A percentile compares a stretch with the other conserved stretches of the same genome.
Conservation (phyloP, 30 jellyfish, hydroid and myxozoan genomes). For the Mastigias papua region DNA sequence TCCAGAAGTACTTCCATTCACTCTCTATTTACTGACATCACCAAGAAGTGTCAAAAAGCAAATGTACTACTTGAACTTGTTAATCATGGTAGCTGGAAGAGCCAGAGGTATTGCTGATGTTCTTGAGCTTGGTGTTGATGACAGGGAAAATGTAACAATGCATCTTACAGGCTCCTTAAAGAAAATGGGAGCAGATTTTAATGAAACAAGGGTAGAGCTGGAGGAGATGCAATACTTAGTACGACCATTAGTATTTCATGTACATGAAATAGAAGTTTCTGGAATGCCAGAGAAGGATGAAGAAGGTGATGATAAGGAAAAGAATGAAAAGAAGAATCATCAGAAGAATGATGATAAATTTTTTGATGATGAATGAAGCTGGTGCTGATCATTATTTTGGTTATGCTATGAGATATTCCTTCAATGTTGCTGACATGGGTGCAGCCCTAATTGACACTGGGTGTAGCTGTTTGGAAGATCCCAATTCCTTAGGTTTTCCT, state of each 20-base stretch:
- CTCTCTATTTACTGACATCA: conserved; percentile 50
- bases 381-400: neutral
- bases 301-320: conserved; percentile 16
- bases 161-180: conserved; percentile 20
- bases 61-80: conserved; percentile 40
- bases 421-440: too few species aligned
- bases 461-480: too few species aligned
- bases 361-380: conserved; percentile 11
- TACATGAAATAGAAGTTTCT: conserved; percentile 37
- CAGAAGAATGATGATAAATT: conserved; percentile 6
- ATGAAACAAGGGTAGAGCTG: conserved; percentile 27
- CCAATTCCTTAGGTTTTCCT: too few species aligned
- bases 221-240: conserved; percentile 60
- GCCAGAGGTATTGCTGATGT: conserved; percentile 43
- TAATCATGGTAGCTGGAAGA: conserved; percentile 63
- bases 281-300: conserved; percentile 63
- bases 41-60: conserved; percentile 72
- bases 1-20: conserved; percentile 44
- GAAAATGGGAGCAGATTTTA: conserved; percentile 26
- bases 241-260: conserved; percentile 58
- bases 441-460: too few species aligned
- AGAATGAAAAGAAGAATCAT: conserved; percentile 6
- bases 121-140: conserved; percentile 57
- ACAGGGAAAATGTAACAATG: conserved; percentile 70
- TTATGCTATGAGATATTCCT: neutral